These are phyloP conservation scores for Drosophila funebris DNA, from an alignment of 1,140 invertebrate species.

Conservation along the genomic window DNA sequence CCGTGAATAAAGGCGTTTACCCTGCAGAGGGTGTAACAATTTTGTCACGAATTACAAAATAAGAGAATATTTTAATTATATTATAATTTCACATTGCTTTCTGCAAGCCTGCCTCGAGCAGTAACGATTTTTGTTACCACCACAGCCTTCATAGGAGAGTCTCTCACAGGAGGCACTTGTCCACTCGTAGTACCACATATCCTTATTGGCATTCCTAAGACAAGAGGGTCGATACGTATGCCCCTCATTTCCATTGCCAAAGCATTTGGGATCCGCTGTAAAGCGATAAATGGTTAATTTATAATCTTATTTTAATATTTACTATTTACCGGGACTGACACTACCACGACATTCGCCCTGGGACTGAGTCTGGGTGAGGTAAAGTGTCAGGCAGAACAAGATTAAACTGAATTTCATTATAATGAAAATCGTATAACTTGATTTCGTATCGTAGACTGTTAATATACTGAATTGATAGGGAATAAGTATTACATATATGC, in stretches of 20 bases:
- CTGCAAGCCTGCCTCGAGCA: neutral
- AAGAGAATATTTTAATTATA: too few relatives aligned
- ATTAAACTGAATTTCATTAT: neutral
- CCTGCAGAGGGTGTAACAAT: neutral
- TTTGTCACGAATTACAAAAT: neutral
- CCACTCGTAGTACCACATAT: neutral
- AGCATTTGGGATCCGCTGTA: neutral
- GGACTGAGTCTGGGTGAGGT: neutral
- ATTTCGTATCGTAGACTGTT: neutral
- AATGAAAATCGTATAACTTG: neutral
- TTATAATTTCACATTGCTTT: neutral
- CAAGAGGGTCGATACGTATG: neutral
- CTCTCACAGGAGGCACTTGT: neutral
- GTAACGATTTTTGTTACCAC: constrained; percentile 2
- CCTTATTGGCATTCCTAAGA: neutral
- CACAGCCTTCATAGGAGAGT: constrained; percentile 2
- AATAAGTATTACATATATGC: neutral
- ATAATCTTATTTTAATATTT: neutral
- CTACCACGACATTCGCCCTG: neutral
- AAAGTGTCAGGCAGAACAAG: neutral
- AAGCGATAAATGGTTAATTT: neutral
- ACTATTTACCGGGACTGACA: neutral
- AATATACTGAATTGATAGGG: neutral
- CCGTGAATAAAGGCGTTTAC: too few relatives aligned
- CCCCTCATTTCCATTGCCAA: neutral